These are phyloP conservation scores for Elmis aenea DNA, from an alignment of 2,888 invertebrate species.

Conservation along the genomic window DNA sequence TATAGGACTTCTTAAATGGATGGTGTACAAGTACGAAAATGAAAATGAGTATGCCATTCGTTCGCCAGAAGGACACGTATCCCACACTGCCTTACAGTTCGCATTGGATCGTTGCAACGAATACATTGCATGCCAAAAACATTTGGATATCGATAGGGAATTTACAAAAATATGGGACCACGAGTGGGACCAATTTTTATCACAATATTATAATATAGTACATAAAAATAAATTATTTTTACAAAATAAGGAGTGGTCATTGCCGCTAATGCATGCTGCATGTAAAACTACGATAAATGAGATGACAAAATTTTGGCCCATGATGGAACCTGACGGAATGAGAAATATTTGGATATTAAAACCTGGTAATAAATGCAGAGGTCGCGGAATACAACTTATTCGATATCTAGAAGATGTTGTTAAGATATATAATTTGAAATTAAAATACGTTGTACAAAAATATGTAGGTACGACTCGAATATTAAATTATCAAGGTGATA, in stretches of 20 bases:
- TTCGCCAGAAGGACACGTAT: conserved; percentile 61
- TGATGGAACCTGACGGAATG: conserved; percentile 77
- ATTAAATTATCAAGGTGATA: too few relatives aligned
- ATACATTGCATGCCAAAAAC: conserved; percentile 67
- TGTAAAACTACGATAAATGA: conserved; percentile 60
- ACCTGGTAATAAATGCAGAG: conserved; percentile 86
- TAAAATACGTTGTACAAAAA: conserved; percentile 89
- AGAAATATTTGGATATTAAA: conserved; percentile 93
- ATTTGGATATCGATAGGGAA: conserved; percentile 69
- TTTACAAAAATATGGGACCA: conserved; percentile 66
- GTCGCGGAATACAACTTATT: conserved; percentile 83
- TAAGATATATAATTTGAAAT: conserved; percentile 60
- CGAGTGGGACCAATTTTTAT: conserved; percentile 85
- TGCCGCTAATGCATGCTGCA: conserved; percentile 39
- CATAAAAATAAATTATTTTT: conserved; percentile 51
- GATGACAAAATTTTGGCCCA: conserved; percentile 72
- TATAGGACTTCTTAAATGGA: conserved; percentile 74
- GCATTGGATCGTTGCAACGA: conserved; percentile 75
- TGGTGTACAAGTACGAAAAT: conserved; percentile 51
- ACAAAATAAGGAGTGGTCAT: conserved; percentile 25
- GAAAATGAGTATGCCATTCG: conserved; percentile 56
- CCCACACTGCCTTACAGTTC: conserved; percentile 72
- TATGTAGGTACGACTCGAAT: conserved; percentile 74
- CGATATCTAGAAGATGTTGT: conserved; percentile 83
- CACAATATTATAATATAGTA: conserved; percentile 63